Percentiles rank a stretch among this genome's conserved stretches.
Conservation (phyloP, 2,113 vertebrate species). For the Strigops habroptila region DNA sequence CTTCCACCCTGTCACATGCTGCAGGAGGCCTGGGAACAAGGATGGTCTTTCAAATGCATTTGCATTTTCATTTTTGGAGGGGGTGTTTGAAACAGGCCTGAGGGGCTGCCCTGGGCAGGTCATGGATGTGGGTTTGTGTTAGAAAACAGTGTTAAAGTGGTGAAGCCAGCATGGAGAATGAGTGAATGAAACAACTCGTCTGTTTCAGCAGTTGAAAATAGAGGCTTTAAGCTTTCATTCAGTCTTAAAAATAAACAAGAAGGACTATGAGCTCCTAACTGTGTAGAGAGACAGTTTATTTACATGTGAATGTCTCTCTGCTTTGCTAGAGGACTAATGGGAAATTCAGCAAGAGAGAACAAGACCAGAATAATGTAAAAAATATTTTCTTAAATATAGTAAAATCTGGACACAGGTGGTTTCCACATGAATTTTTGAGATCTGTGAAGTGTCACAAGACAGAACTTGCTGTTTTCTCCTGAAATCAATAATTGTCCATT, state of each 20-base stretch:
- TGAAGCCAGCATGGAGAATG: background rate
- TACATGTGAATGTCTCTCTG: background rate
- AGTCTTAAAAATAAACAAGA: background rate
- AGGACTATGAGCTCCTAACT: background rate
- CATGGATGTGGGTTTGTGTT: background rate
- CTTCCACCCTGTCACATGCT: background rate
- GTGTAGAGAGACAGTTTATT: background rate
- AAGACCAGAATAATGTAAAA: background rate
- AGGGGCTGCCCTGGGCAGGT: background rate
- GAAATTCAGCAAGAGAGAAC: background rate
- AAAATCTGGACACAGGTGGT: background rate
- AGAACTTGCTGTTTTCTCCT: background rate
- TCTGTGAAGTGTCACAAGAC: background rate
- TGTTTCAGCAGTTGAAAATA: background rate
- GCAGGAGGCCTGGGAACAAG: background rate
- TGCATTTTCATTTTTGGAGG: background rate
- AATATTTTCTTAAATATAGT: background rate
- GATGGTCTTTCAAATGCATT: background rate
- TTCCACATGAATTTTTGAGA: background rate
- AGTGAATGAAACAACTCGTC: background rate
- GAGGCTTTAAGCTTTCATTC: background rate
- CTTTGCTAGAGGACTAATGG: background rate
- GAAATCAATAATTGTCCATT: rapidly evolving
- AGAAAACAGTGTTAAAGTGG: background rate
- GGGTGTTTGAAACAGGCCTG: background rate